Evolutionary conservation across 2,113 vertebrate genomes (phyloP), one percentile per base, ranked within the genome.

Genomic region (Enhydra lutris): DNA sequence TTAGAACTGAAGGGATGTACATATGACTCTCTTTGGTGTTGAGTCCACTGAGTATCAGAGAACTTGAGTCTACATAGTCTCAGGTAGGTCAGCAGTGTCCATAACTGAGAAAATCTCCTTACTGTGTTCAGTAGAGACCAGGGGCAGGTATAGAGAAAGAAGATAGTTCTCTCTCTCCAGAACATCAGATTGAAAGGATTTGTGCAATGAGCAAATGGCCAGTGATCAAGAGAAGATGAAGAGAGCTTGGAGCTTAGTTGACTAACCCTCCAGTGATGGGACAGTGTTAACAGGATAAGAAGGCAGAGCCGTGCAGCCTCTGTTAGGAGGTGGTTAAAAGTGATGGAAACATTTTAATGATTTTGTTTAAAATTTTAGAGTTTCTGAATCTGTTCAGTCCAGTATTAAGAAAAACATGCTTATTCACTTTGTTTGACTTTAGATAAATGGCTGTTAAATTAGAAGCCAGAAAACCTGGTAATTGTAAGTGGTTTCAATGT

Each of bases 371-470:
- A 95, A 90, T 85, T 78, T 91, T 87, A 93, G 42, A 71, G 23
- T 42, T 83, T 71, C 59, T 85, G 11, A 88, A 91, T 90, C 18
- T 92, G 23, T 80, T 85, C 50, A 96, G 45, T 65, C 23, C 17
- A 73, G 6, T 91, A 50, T 91, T 55, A 95, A 93, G 29, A 71
- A 89, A 83, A 89, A 89, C 9, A 87, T 36, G 7, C 59, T 11
- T 97, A 9, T 86, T 73, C 47, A 13, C 6, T 82, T 95, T 95
- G 47, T 34, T 42, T 90, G 17, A 74, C 90, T 73, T 95, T 57
- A 65, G 89, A 95, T 96, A 55, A 95, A 96, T 92, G 29, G 42
- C 65, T 67, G 52, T 98, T 91, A 89, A 91, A 79, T 94, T 29
- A 94, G 6, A 93, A 78, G 57, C 23, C 8, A 65, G 69, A 90